Evolutionary conservation across 2,888 invertebrate species (phyloP).

Genomic region (Cephonodes hylas): DNA sequence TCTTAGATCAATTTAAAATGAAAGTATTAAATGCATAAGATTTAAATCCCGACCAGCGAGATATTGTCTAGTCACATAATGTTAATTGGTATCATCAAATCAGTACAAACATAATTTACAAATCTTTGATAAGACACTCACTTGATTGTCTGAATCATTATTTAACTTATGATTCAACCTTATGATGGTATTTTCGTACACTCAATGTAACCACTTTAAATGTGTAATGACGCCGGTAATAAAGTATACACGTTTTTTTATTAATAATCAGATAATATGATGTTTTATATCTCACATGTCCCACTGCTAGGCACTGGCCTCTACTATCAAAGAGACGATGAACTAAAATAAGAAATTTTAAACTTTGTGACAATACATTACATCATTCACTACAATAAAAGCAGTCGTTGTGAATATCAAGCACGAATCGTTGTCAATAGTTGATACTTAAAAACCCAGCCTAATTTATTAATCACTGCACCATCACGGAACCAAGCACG

Average conservation of each 20-base stretch:
- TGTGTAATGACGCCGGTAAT: too few relatives aligned
- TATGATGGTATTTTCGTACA: too few relatives aligned
- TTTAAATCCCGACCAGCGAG: background rate
- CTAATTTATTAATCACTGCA: background rate
- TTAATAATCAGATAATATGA: too few relatives aligned
- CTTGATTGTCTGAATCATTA: background rate
- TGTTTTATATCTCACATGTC: too few relatives aligned
- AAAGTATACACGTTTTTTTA: too few relatives aligned
- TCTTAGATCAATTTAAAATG: background rate
- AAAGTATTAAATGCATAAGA: background rate
- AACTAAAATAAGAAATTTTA: too few relatives aligned
- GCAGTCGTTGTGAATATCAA: background rate
- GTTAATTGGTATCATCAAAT: background rate
- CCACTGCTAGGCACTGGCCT: too few relatives aligned
- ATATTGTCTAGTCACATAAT: background rate
- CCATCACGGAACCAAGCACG: constrained; percentile 7
- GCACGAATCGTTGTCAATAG: background rate
- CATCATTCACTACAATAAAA: too few relatives aligned
- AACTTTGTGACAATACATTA: too few relatives aligned
- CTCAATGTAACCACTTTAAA: too few relatives aligned
- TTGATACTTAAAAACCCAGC: background rate
- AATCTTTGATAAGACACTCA: background rate
- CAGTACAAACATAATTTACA: background rate
- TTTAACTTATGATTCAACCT: too few relatives aligned
- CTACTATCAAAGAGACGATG: too few relatives aligned